Percentiles rank a stretch among this genome's conserved stretches.
phyloP scores from a whole-genome alignment of 1,140 invertebrate species.

The Zelostemma sp. region DNA sequence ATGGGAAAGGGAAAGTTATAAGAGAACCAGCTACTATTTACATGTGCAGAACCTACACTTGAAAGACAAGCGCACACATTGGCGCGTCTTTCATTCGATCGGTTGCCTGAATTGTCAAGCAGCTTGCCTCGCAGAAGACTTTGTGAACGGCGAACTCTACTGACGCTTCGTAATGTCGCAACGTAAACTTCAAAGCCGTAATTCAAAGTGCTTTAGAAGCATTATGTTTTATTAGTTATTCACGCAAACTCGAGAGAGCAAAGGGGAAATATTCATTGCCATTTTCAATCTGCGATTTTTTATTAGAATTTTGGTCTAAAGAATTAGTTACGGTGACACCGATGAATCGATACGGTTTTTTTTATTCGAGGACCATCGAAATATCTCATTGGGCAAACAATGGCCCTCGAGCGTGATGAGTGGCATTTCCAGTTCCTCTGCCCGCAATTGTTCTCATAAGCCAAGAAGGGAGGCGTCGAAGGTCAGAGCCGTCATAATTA shows the following conservation, averaged over 20 bases:
- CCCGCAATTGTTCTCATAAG: constrained; percentile 44
- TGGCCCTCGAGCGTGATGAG: constrained; percentile 31
- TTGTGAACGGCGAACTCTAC: too few species aligned
- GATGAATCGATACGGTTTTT: constrained; percentile 22
- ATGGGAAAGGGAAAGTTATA: too few species aligned
- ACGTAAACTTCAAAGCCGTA: not conserved
- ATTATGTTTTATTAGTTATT: not conserved
- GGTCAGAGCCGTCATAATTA: constrained; percentile 58
- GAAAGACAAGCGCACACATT: too few species aligned
- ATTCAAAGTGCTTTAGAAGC: not conserved
- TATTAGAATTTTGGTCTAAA: not conserved
- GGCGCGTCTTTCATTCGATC: too few species aligned
- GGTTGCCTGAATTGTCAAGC: too few species aligned
- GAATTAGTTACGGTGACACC: not conserved
- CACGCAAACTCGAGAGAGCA: not conserved
- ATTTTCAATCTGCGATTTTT: not conserved
- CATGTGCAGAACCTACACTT: too few species aligned
- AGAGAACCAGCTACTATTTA: too few species aligned
- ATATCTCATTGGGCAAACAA: constrained; percentile 40
- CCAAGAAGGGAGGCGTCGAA: constrained; percentile 45
- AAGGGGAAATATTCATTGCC: not conserved
- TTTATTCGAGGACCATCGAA: constrained; percentile 41
- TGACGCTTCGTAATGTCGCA: too few species aligned
- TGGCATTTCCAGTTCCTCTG: constrained; percentile 31
- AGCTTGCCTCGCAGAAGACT: not conserved